Evolutionary conservation across 2,888 invertebrate species (phyloP), one percentile per base, ranked within the genome.

Genomic region (Embidobia sp.): DNA sequence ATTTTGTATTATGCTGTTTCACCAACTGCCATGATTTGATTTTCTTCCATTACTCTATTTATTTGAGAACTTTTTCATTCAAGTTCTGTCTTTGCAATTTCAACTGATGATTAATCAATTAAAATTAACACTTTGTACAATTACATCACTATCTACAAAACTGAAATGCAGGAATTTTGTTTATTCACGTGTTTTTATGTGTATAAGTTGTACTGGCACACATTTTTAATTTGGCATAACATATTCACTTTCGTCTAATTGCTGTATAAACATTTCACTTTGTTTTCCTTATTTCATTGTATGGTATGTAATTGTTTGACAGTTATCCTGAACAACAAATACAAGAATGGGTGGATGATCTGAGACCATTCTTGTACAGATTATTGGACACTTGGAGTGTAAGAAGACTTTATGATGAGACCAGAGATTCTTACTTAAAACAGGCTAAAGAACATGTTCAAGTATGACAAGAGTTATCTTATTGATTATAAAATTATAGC

Each of bases 381-480:
- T 70, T 78, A 15, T 51, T 74, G 6, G 55, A 74, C 8, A 44
- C 66, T 7, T 78, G 78, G 78, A 61, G 37, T 27, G 61, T 61
- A 18, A 59, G 74, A 27, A 57, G 78, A 18, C 26, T 78, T 2
- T 40, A 57, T 16, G 44, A 70, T 26, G 46, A 22, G 15, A 78
- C 78, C 1, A 31, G 42, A 31, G 44, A 61, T 26, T 49, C 64
- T 10, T 78, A 78, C 49, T 55, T 74, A 16, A 46, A 70, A 7
- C 74, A 78, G 40, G 78, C 74, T 7, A 59, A 74, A 35, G 49
- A 66, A 27, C 78, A 78, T 31, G 70, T 78, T 6, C 64, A 74
- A 49, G 77, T 77, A n/a, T n/a, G n/a, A n/a, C n/a, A 72, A 18
- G 40, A 55, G 10, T 33, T 22, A 46, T 37, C 2, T 29, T 29